Conservation (phyloP, 1,140 invertebrate species). For the Drosophila subobscura region DNA sequence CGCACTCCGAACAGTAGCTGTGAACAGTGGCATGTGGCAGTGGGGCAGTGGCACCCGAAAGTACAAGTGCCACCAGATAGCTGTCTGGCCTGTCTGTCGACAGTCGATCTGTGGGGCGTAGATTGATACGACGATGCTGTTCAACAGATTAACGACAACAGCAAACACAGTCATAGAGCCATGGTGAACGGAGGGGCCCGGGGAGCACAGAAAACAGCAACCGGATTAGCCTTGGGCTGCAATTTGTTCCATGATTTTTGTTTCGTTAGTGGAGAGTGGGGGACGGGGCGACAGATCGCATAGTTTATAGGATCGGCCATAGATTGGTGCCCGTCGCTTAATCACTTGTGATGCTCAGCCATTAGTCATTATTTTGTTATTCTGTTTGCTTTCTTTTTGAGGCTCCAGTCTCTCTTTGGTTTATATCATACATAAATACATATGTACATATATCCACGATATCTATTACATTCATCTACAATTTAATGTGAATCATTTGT, state of each 20-base stretch:
- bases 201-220: background rate
- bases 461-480: background rate
- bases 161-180: background rate
- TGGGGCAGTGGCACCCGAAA: background rate
- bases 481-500: background rate
- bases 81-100: conserved; percentile 3
- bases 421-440: background rate
- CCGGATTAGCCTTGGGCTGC: conserved; percentile 25
- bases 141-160: conserved; percentile 18
- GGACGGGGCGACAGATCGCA: background rate
- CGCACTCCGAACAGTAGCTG: no score
- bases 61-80: conserved; percentile 37
- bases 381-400: conserved; percentile 21
- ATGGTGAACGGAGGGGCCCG: no score
- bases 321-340: conserved; percentile 22
- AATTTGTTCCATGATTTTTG: conserved; percentile 16
- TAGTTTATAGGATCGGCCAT: conserved; percentile 21
- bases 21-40: no score
- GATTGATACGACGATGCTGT: conserved; percentile 15
- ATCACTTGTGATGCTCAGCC: conserved; percentile 19
- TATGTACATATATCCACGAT: no score
- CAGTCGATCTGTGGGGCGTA: conserved; percentile 12
- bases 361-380: conserved; percentile 23
- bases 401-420: conserved; percentile 4
- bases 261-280: no score